These are phyloP conservation scores for Lates japonicus DNA, from an alignment of 2,797 vertebrate genomes.

Conservation along the genomic window DNA sequence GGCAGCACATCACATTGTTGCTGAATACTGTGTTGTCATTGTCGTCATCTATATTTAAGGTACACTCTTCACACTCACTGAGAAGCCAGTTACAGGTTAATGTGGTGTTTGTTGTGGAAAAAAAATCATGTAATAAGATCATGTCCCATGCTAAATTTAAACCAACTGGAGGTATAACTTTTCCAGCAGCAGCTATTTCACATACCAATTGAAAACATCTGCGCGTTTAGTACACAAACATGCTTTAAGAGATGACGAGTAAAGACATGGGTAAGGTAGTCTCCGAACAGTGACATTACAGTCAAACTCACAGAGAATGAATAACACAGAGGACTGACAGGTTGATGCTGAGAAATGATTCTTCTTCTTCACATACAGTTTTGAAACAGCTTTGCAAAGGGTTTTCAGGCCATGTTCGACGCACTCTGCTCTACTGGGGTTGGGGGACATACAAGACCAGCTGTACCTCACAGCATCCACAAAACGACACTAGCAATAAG, in stretches of 20 bases:
- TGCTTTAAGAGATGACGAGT: slow-evolving; percentile 64
- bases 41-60: slow-evolving; percentile 32
- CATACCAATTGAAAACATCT: slow-evolving; percentile 60
- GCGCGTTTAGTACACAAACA: slow-evolving; percentile 71
- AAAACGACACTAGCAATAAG: slow-evolving; percentile 76
- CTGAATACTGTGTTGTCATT: slow-evolving; percentile 20
- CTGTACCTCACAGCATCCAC: slow-evolving; percentile 69
- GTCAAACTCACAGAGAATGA: slow-evolving; percentile 51
- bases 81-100: slow-evolving; percentile 31
- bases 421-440: slow-evolving; percentile 45
- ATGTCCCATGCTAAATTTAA: slow-evolving; percentile 58
- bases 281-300: slow-evolving; percentile 45
- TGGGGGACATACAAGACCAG: slow-evolving; percentile 48
- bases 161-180: slow-evolving; percentile 51
- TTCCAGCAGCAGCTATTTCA: slow-evolving; percentile 72
- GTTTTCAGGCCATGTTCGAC: slow-evolving; percentile 47
- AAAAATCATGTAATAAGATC: slow-evolving; percentile 41
- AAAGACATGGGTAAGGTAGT: slow-evolving; percentile 51
- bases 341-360: slow-evolving; percentile 39
- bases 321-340: slow-evolving; percentile 45
- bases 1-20: slow-evolving; percentile 29
- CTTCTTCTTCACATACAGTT: slow-evolving; percentile 52
- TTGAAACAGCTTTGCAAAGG: slow-evolving; percentile 58
- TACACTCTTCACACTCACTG: slow-evolving; percentile 24
- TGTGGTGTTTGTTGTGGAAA: slow-evolving; percentile 40